phyloP scores from a whole-genome alignment of 2,888 invertebrate species.

The Lasioglossum leucozonium region DNA sequence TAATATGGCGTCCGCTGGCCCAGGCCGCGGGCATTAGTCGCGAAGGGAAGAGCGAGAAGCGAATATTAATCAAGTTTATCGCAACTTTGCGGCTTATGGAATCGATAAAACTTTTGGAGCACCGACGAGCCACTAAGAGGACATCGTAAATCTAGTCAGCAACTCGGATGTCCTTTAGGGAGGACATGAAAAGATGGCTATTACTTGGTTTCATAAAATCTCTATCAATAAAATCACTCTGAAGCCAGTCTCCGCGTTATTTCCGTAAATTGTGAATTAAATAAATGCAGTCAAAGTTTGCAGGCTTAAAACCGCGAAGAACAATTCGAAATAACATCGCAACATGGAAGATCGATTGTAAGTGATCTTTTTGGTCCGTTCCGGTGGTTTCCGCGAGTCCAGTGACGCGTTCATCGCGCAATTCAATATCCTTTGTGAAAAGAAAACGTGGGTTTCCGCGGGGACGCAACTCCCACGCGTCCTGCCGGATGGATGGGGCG shows the following conservation, averaged over 20 bases:
- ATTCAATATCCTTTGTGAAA: not conserved
- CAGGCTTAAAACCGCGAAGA: not conserved
- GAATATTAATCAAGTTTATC: slow-evolving; percentile 2
- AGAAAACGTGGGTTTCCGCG: not conserved
- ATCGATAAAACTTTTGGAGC: not conserved
- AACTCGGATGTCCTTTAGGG: not conserved
- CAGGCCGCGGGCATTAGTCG: not conserved
- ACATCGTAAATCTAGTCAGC: slow-evolving; percentile 1
- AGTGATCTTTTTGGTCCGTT: no score
- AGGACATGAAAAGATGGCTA: no score
- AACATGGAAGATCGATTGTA: not conserved
- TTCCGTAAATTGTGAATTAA: not conserved
- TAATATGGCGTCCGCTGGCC: not conserved
- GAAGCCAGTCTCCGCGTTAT: not conserved
- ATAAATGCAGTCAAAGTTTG: not conserved
- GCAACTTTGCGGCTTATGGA: not conserved
- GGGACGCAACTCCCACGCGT: not conserved
- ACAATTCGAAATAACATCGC: not conserved
- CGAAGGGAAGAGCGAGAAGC: not conserved
- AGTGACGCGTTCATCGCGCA: not conserved
- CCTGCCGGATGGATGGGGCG: not conserved
- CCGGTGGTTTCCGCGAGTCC: not conserved
- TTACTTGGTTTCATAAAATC: not conserved
- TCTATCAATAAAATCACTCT: not conserved
- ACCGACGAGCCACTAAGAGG: not conserved